Percentiles rank a stretch among this genome's conserved stretches.
Conservation (phyloP, 30 jellyfish, hydroid and myxozoan species). For the Sanderia malayensis region DNA sequence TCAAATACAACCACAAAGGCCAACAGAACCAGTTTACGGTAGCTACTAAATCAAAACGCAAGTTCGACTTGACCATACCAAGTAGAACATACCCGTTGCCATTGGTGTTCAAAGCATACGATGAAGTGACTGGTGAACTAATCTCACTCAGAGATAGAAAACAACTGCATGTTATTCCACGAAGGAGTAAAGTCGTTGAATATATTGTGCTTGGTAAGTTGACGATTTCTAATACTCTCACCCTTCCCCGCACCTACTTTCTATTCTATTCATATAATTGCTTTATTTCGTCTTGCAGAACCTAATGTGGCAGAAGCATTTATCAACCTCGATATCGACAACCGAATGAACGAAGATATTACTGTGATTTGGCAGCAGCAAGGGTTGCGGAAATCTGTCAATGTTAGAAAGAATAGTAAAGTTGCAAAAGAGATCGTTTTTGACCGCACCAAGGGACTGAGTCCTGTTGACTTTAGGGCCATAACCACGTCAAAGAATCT, state of each 20-base stretch:
- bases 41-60: not conserved
- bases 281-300: constrained; percentile 18
- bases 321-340: constrained; percentile 17
- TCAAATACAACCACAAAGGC: constrained; percentile 8
- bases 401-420: not conserved
- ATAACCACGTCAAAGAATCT: constrained; percentile 14
- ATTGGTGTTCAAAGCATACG: constrained; percentile 12
- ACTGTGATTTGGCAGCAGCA: constrained; percentile 44
- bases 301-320: constrained; percentile 27
- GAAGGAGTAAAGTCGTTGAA: constrained; percentile 15
- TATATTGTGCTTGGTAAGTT: constrained; percentile 18
- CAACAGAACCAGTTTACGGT: not conserved
- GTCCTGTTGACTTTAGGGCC: constrained; percentile 47
- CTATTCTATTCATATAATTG: too few species aligned
- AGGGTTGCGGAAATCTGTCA: constrained; percentile 23
- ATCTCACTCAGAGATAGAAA: constrained; percentile 14
- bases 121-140: not conserved
- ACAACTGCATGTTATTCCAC: constrained; percentile 16
- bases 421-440: constrained; percentile 11
- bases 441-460: constrained; percentile 27
- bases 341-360: constrained; percentile 15
- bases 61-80: not conserved
- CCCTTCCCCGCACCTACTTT: too few species aligned
- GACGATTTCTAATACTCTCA: too few species aligned
- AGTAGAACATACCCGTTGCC: constrained; percentile 25